phyloP scores from a whole-genome alignment of 2,113 vertebrate genomes.

The Panurus biarmicus region DNA sequence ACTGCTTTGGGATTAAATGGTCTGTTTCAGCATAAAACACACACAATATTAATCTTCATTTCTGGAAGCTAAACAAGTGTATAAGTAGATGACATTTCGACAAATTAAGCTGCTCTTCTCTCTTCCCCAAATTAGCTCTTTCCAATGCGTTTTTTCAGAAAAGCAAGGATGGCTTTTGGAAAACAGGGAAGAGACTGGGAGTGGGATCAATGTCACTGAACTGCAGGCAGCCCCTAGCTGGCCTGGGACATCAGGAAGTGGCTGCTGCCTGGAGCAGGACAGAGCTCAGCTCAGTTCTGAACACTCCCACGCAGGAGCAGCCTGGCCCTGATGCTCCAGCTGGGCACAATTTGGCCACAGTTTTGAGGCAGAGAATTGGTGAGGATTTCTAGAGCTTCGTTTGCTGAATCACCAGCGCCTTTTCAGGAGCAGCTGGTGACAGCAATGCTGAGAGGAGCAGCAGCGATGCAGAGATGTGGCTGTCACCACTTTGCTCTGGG shows the following conservation, averaged over 20 bases:
- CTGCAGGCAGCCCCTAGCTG: not conserved
- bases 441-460: not conserved
- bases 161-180: not conserved
- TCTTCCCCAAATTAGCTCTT: not conserved
- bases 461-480: not conserved
- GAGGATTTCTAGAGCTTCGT: not conserved
- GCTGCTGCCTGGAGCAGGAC: not conserved
- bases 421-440: not conserved
- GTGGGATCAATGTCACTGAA: not conserved
- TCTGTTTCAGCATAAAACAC: slow-evolving; percentile 16
- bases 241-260: not conserved
- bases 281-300: not conserved
- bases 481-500: not conserved
- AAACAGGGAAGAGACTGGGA: not conserved
- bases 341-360: not conserved
- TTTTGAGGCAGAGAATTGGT: not conserved
- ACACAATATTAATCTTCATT: slow-evolving; percentile 52
- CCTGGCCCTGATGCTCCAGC: not conserved
- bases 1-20: slow-evolving; percentile 10
- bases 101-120: slow-evolving; percentile 33
- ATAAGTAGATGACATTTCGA: slow-evolving; percentile 21
- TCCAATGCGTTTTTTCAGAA: not conserved
- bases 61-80: not conserved
- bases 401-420: not conserved
- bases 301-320: rapidly evolving